These are phyloP conservation scores for Antheraea yamamai DNA, from an alignment of 2,888 invertebrate genomes.

Conservation along the genomic window DNA sequence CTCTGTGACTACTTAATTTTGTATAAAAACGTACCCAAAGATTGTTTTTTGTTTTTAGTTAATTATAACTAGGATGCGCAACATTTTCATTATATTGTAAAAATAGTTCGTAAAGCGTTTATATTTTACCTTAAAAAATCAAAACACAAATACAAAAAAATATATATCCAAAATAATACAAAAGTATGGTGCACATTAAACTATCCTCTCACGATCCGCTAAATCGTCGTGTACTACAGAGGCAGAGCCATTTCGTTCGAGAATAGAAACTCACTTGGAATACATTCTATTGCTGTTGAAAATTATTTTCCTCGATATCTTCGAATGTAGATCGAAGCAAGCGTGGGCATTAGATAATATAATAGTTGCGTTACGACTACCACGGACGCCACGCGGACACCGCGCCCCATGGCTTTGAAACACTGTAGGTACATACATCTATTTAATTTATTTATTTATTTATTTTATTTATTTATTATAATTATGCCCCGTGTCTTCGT, in stretches of 20 bases:
- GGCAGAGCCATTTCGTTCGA: slow-evolving; percentile 42
- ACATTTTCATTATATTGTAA: neutral
- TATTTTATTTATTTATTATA: too few species aligned
- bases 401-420: neutral
- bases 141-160: neutral
- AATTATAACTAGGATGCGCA: neutral
- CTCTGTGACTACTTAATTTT: neutral
- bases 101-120: neutral
- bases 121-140: neutral
- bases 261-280: slow-evolving; percentile 49
- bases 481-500: neutral
- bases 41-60: neutral
- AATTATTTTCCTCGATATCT: slow-evolving; percentile 20
- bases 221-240: slow-evolving; percentile 62
- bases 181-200: slow-evolving; percentile 41
- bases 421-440: neutral
- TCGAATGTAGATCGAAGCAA: slow-evolving; percentile 13
- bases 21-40: neutral
- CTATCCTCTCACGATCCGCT: slow-evolving; percentile 70
- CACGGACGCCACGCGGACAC: neutral
- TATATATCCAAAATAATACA: slow-evolving; percentile 12
- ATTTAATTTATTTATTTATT: slow-evolving; percentile 7
- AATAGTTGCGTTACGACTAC: neutral
- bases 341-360: slow-evolving; percentile 13
- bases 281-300: slow-evolving; percentile 34